Conservation (phyloP, 1,140 invertebrate species). For the Drosophila santomea region DNA sequence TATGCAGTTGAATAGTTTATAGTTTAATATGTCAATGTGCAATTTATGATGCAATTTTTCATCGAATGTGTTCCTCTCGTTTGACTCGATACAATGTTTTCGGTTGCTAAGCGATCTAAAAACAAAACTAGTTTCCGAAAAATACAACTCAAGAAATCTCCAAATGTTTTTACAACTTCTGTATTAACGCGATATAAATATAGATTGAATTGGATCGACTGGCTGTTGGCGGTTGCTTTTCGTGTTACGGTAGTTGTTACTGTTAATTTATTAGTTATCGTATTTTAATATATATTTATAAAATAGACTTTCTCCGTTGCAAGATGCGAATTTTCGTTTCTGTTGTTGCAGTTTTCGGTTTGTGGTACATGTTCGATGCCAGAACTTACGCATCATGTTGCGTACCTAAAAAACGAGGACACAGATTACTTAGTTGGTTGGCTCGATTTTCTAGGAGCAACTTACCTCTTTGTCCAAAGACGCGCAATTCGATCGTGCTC, state of each 20-base stretch:
- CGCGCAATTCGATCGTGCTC: constrained; percentile 99
- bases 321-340: constrained; percentile 74
- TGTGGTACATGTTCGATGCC: constrained; percentile 70
- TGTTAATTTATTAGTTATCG: constrained; percentile 77
- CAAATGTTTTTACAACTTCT: constrained; percentile 48
- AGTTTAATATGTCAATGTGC: constrained; percentile 45
- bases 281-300: constrained; percentile 82
- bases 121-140: constrained; percentile 31
- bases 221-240: constrained; percentile 37
- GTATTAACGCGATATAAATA: constrained; percentile 42
- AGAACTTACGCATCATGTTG: constrained; percentile 82
- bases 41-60: constrained; percentile 46
- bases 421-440: too few species aligned
- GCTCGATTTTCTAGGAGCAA: constrained; percentile 66
- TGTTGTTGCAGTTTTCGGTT: constrained; percentile 63
- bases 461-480: constrained; percentile 99
- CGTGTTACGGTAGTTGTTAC: constrained; percentile 56
- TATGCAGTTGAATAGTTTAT: constrained; percentile 58
- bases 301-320: constrained; percentile 64
- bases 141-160: constrained; percentile 35
- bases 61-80: constrained; percentile 16
- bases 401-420: constrained; percentile 55
- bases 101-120: constrained; percentile 39
- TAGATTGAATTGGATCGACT: constrained; percentile 30
- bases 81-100: constrained; percentile 23